phyloP scores from a whole-genome alignment of 2,888 invertebrate species.

The Polia nebulosa region DNA sequence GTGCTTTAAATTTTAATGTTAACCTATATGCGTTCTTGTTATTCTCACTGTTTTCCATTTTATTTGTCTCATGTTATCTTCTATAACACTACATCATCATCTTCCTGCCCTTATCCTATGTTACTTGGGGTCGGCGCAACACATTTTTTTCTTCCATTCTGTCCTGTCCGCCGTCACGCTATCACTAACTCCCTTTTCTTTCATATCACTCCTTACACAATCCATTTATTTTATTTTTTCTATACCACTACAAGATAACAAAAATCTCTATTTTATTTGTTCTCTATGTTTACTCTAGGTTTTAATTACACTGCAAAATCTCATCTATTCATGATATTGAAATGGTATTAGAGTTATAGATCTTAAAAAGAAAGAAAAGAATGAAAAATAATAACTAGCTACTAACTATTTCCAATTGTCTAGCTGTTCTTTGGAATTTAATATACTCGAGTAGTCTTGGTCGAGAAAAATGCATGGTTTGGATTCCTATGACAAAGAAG shows the following conservation, averaged over 20 bases:
- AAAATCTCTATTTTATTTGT: background rate
- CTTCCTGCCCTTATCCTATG: no score
- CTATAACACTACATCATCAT: background rate
- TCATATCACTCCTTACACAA: no score
- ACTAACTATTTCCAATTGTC: conserved; percentile 58
- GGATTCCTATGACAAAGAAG: conserved; percentile 24
- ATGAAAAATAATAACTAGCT: no score
- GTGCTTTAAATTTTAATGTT: conserved; percentile 33
- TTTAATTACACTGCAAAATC: background rate
- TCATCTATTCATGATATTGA: background rate
- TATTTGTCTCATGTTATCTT: background rate
- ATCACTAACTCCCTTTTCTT: no score
- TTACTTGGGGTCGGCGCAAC: no score
- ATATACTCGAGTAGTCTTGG: conserved; percentile 59
- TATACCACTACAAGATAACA: background rate
- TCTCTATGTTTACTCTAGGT: background rate
- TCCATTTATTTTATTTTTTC: no score
- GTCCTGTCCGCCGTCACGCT: no score
- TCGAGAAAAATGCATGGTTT: conserved; percentile 48
- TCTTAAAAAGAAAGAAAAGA: no score
- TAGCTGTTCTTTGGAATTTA: conserved; percentile 61
- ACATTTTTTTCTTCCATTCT: no score
- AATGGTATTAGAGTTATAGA: conserved; percentile 27
- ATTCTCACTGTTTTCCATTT: background rate
- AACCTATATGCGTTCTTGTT: background rate